Evolutionary conservation across 2,113 vertebrate species (phyloP).

Genomic region (Recurvirostra avosetta): DNA sequence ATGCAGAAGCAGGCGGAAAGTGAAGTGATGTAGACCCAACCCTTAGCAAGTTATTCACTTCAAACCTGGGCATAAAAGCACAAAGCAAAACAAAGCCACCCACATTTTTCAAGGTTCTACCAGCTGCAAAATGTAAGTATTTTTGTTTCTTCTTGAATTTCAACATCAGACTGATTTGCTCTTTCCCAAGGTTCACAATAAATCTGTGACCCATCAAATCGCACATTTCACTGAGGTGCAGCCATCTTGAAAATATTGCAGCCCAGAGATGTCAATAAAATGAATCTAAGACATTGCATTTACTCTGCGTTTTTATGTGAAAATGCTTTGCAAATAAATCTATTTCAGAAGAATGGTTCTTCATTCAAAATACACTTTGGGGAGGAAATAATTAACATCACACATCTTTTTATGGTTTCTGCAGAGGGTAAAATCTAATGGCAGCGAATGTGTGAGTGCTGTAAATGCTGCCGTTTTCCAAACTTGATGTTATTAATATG

Average conservation of each 20-base stretch:
- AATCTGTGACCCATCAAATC: background rate
- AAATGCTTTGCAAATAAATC: background rate
- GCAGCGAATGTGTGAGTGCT: background rate
- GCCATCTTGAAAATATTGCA: background rate
- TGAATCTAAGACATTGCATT: background rate
- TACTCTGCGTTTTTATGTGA: background rate
- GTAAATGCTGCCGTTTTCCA: background rate
- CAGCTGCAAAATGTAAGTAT: background rate
- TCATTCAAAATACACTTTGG: background rate
- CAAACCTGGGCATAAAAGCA: background rate
- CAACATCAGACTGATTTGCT: background rate
- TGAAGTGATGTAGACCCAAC: background rate
- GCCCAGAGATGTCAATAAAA: background rate
- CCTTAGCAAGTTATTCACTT: background rate
- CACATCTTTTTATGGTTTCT: background rate
- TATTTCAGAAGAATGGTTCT: background rate
- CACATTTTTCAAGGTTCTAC: background rate
- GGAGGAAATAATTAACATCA: background rate
- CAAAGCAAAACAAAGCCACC: background rate
- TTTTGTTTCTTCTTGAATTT: background rate
- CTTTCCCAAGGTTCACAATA: background rate
- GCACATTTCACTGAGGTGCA: background rate
- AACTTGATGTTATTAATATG: constrained; percentile 17
- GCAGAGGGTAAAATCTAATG: background rate
- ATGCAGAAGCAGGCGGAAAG: background rate